Conservation (phyloP, 2,797 vertebrate genomes). For the Pogonophryne albipinna region DNA sequence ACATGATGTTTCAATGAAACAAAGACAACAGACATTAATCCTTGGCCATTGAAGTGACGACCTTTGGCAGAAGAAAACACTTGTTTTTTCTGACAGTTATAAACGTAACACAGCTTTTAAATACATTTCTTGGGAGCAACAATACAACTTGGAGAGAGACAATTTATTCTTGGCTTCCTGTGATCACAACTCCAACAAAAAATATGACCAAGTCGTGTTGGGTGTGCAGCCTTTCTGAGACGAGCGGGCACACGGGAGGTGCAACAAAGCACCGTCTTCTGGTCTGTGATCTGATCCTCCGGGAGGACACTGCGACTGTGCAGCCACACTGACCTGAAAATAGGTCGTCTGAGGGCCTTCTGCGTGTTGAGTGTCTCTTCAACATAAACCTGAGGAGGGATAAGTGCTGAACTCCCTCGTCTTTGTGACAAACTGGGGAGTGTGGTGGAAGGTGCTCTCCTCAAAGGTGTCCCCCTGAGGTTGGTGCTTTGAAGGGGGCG, state of each 20-base stretch:
- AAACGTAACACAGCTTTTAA: conserved; percentile 68
- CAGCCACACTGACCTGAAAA: conserved; percentile 69
- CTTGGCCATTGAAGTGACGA: conserved; percentile 72
- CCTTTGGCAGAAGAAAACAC: conserved; percentile 71
- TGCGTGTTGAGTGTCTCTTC: conserved; percentile 49
- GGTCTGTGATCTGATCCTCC: conserved; percentile 53
- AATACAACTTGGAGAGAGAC: conserved; percentile 32
- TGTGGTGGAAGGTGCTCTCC: conserved; percentile 67
- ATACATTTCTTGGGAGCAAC: conserved; percentile 57
- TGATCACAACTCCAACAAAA: conserved; percentile 60
- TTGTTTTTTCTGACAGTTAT: conserved; percentile 35
- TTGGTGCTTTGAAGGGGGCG: conserved; percentile 60
- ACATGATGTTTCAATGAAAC: conserved; percentile 64
- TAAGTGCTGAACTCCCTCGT: conserved; percentile 62
- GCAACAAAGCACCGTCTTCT: conserved; percentile 47
- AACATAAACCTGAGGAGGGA: conserved; percentile 66
- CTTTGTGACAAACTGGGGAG: conserved; percentile 63
- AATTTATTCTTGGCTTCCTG: conserved; percentile 50
- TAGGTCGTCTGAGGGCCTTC: conserved; percentile 41
- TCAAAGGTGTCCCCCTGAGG: conserved; percentile 55
- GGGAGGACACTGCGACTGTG: conserved; percentile 38
- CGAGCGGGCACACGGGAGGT: conserved; percentile 52
- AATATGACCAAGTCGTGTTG: conserved; percentile 45
- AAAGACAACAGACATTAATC: conserved; percentile 66
- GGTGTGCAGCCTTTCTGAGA: conserved; percentile 57